These are phyloP conservation scores for Conistra vaccinii DNA, from an alignment of 2,888 invertebrate species.

Conservation along the genomic window DNA sequence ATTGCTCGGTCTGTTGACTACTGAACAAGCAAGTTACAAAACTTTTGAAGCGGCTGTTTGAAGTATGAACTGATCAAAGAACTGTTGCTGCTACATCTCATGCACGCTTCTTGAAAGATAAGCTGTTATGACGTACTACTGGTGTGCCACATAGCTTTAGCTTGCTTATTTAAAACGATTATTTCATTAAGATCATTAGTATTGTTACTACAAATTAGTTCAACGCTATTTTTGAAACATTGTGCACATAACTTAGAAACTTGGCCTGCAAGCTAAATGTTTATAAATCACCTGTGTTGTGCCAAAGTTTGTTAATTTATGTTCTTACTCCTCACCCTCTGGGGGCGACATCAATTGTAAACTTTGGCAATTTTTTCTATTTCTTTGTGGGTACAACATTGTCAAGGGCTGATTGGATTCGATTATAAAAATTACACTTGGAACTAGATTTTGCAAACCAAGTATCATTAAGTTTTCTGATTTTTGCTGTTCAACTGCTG, in stretches of 20 bases:
- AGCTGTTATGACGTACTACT: conserved; percentile 10
- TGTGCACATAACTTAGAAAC: conserved; percentile 31
- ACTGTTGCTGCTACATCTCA: conserved; percentile 20
- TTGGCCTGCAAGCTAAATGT: conserved; percentile 46
- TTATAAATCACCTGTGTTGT: conserved; percentile 64
- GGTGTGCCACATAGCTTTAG: background rate
- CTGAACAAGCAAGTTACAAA: conserved; percentile 41
- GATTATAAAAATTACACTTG: conserved; percentile 12
- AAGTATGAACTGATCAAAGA: conserved; percentile 49
- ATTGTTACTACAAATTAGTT: conserved; percentile 4
- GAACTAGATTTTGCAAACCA: conserved; percentile 19
- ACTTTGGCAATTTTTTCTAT: conserved; percentile 57
- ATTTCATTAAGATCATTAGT: conserved; percentile 15
- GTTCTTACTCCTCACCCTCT: conserved; percentile 64
- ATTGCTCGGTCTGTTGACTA: conserved; percentile 38
- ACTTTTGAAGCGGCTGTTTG: conserved; percentile 40
- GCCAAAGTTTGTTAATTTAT: conserved; percentile 76
- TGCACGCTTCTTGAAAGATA: conserved; percentile 24
- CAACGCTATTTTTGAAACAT: conserved; percentile 10
- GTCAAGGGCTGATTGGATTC: conserved; percentile 21
- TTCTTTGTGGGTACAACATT: conserved; percentile 38
- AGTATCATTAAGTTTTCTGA: conserved; percentile 1
- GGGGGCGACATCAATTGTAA: conserved; percentile 52
- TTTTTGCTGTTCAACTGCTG: conserved; percentile 17
- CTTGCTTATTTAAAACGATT: background rate